Percentiles rank a stretch among this genome's conserved stretches.
Conservation (phyloP, 2,113 vertebrate genomes). For the Tringa solitaria region DNA sequence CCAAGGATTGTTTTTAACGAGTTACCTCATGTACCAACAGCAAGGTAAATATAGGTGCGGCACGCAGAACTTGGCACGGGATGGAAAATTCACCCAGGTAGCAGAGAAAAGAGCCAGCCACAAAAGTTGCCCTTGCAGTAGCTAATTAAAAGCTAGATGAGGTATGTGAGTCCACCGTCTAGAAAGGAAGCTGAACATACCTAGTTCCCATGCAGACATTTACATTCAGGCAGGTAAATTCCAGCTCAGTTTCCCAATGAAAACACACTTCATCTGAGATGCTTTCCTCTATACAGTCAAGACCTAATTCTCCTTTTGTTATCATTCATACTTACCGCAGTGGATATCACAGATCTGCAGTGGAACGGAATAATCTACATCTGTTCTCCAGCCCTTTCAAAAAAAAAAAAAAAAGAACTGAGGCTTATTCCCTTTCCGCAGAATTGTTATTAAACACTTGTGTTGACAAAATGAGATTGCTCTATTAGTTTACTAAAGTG, state of each 20-base stretch:
- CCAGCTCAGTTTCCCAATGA: neutral
- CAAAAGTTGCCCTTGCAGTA: neutral
- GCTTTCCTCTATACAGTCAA: neutral
- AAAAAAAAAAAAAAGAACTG: constrained; percentile 31
- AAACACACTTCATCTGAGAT: neutral
- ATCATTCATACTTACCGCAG: constrained; percentile 60
- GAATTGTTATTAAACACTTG: neutral
- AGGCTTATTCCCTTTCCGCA: neutral
- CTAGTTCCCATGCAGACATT: neutral
- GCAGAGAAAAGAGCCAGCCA: neutral
- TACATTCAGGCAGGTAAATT: neutral
- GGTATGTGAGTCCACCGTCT: neutral
- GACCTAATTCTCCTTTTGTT: neutral
- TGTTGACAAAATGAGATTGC: neutral
- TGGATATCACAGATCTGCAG: constrained; percentile 57
- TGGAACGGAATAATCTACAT: constrained; percentile 70
- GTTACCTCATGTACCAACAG: neutral
- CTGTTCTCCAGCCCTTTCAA: constrained; percentile 69
- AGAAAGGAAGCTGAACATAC: neutral
- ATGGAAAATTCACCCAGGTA: neutral
- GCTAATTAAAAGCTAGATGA: neutral
- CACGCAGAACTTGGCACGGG: neutral
- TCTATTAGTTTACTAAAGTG: neutral
- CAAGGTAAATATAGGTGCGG: neutral
- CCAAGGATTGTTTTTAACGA: neutral